Conservation (phyloP, 2,113 vertebrate species). For the Sinocyclocheilus anshuiensis region DNA sequence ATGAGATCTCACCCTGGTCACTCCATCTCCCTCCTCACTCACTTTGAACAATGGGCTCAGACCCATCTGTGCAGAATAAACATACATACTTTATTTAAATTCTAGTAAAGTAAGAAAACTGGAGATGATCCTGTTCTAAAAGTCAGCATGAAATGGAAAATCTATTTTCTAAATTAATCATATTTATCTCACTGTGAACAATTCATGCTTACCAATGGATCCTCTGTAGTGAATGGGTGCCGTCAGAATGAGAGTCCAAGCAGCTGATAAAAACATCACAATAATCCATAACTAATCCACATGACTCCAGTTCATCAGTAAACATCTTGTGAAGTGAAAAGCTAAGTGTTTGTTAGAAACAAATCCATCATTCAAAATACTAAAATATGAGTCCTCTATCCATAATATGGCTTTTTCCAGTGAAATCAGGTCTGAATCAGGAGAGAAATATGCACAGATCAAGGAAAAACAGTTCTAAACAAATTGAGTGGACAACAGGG, state of each 20-base stretch:
- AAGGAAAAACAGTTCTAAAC: neutral
- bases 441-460: neutral
- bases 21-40: too few relatives aligned
- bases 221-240: neutral
- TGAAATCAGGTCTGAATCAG: neutral
- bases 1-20: too few relatives aligned
- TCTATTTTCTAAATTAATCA: too few relatives aligned
- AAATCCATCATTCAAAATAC: neutral
- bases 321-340: neutral
- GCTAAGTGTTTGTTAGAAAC: neutral
- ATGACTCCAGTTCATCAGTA: neutral
- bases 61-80: too few relatives aligned
- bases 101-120: too few relatives aligned
- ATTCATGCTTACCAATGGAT: too few relatives aligned
- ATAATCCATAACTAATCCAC: neutral
- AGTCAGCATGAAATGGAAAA: too few relatives aligned
- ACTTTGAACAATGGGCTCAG: too few relatives aligned
- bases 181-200: too few relatives aligned
- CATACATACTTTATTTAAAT: too few relatives aligned
- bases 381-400: neutral
- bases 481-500: too few relatives aligned
- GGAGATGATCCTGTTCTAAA: too few relatives aligned
- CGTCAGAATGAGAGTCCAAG: neutral
- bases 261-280: neutral
- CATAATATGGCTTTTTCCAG: neutral